A percentile compares a stretch with the other conserved stretches of the same genome.
phyloP scores from a whole-genome alignment of 2,888 invertebrate species.

The Seira sanloemensis region DNA sequence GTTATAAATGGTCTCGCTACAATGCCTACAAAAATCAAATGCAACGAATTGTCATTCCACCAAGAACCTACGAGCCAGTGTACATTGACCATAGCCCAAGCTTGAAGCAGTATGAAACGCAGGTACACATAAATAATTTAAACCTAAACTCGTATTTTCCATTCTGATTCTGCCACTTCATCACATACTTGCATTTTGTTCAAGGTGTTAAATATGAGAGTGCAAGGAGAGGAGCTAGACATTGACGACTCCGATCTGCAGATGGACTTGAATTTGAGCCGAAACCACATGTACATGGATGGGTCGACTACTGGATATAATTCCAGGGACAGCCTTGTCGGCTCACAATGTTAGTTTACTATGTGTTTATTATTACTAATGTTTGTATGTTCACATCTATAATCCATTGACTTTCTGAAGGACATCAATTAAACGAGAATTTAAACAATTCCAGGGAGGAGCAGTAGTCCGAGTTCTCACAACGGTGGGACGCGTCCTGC shows the following conservation, averaged over 20 bases:
- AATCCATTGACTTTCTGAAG: too few species aligned
- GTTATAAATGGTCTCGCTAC: constrained; percentile 95
- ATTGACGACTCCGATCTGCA: constrained; percentile 85
- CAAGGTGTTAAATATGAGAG: constrained; percentile 92
- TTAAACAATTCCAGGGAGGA: constrained; percentile 51
- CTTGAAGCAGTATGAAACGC: constrained; percentile 95
- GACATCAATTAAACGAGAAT: background rate
- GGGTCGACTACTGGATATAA: constrained; percentile 65
- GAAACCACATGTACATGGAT: constrained; percentile 73
- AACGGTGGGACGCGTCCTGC: constrained; percentile 64
- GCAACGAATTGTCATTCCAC: constrained; percentile 83
- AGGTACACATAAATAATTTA: constrained; percentile 77
- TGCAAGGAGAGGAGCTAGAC: constrained; percentile 88
- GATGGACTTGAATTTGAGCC: constrained; percentile 83
- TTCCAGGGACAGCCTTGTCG: constrained; percentile 65
- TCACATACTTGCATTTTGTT: constrained; percentile 51
- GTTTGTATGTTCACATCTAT: too few species aligned
- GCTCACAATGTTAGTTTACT: constrained; percentile 51
- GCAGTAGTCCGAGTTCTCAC: constrained; percentile 69
- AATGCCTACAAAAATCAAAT: constrained; percentile 91
- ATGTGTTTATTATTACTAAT: background rate
- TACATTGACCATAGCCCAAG: constrained; percentile 83
- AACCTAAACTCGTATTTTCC: background rate
- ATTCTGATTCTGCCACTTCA: background rate
- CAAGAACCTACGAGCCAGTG: constrained; percentile 82